phyloP scores from a whole-genome alignment of 2,113 vertebrate genomes.

The Philantomba maxwellii region DNA sequence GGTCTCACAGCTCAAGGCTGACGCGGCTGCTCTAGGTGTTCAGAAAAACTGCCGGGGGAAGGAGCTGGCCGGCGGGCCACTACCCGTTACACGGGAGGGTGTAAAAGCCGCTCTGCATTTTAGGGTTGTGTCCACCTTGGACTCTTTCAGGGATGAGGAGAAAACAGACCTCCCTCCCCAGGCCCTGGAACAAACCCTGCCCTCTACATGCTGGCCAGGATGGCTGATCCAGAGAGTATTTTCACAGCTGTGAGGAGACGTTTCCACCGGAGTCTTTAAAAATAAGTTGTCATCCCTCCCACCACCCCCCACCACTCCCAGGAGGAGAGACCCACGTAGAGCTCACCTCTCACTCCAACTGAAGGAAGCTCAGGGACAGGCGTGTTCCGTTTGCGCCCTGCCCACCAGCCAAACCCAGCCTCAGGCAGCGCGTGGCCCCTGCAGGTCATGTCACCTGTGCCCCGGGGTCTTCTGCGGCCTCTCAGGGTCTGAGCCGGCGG shows the following conservation, averaged over 20 bases:
- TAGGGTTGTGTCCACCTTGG: fast-evolving
- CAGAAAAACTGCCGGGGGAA: neutral
- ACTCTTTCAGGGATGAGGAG: neutral
- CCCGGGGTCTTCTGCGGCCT: neutral
- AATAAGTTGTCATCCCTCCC: neutral
- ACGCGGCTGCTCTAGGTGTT: fast-evolving
- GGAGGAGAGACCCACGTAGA: neutral
- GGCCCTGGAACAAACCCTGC: neutral
- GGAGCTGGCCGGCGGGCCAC: fast-evolving
- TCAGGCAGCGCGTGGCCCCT: fast-evolving
- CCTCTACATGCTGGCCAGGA: neutral
- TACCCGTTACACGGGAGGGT: fast-evolving
- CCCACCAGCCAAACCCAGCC: neutral
- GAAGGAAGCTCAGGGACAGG: neutral
- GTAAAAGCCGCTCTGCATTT: fast-evolving
- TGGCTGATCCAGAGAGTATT: neutral
- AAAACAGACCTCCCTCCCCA: fast-evolving
- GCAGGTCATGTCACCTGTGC: neutral
- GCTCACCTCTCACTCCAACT: neutral
- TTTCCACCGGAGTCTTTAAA: slow-evolving; percentile 38
- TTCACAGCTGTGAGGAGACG: slow-evolving; percentile 46
- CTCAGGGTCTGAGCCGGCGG: neutral
- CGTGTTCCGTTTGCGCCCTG: neutral
- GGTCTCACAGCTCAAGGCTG: fast-evolving
- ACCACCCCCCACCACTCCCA: fast-evolving